Base-by-base conservation (phyloP, 2,113 vertebrate genomes). In the Thamnaconus septentrionalis region DNA sequence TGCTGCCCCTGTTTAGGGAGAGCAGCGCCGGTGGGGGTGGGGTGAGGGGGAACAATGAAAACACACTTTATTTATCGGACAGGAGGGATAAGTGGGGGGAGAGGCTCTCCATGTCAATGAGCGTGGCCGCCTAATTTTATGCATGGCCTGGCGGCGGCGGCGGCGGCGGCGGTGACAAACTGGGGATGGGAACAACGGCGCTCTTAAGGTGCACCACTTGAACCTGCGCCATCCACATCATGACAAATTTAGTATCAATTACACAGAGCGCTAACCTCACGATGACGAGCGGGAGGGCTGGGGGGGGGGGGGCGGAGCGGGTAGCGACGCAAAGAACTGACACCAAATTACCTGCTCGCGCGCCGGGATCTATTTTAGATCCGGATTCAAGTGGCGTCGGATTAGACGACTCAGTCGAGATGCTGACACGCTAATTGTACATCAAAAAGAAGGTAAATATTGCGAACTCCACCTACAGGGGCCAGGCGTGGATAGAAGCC, bases 231-330 rank as follows among this genome's bases (percentile, higher is more conserved):
- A 80, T 85, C 84, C 80, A 78, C 85, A 85, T 82, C 65, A 81
- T 78, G 80, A 80, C 75, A 83, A 85, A 86, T 87, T 87, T 85
- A 87, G 80, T 80, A 88, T 91, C 87, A 86, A 86, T 90, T 90
- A 88, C 88, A 80, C 76, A 63, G 78, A 73, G 73, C 59, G 66
- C 85, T 83, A 87, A 85, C 83, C 84, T 87, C 86, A 74, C 80
- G 89, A 82, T 87, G 84, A 73, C 82, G 72, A 42, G 77, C 41
- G 54, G 76, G 79, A 67, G 75, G 64, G 64, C 73, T 69, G 71
- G 65, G 84, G 87, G 65, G 72, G 79, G 50, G 18, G 18, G 18
- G 18, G 18, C 1, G 18, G 18, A 2, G 18, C 18, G 18, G 18
- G 82, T 61, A 65, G 59, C 59, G 67, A 67, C 75, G 69, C 75